Conservation (phyloP, 2,797 vertebrate genomes). For the Sebastes glaucus region DNA sequence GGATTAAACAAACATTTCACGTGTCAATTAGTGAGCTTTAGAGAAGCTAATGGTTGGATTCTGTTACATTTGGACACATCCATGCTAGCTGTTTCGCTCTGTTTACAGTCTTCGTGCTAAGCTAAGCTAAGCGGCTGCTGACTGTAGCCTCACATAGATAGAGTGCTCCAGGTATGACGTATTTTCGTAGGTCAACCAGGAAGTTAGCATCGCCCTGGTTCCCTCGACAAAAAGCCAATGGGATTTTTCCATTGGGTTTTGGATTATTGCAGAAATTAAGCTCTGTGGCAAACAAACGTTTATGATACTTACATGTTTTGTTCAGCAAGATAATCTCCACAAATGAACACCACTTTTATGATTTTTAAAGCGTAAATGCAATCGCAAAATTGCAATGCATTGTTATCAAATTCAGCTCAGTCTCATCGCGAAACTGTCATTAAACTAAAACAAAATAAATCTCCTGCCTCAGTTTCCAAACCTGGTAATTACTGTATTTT, state of each 20-base stretch:
- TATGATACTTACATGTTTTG: too few relatives aligned
- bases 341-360: too few relatives aligned
- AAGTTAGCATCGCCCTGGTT: too few relatives aligned
- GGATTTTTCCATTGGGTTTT: too few relatives aligned
- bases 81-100: background rate
- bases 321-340: background rate
- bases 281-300: too few relatives aligned
- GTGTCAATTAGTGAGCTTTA: background rate
- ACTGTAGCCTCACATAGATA: background rate
- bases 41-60: background rate
- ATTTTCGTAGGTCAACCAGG: too few relatives aligned
- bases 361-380: too few relatives aligned
- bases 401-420: slow-evolving; percentile 15
- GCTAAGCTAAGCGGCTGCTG: background rate
- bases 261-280: too few relatives aligned
- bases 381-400: too few relatives aligned
- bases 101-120: background rate
- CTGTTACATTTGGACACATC: background rate
- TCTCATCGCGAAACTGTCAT: slow-evolving; percentile 8
- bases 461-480: slow-evolving; percentile 13
- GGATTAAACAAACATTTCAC: too few relatives aligned
- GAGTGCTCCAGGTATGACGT: accelerated
- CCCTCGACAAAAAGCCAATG: too few relatives aligned
- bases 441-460: slow-evolving; percentile 26
- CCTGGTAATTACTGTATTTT: slow-evolving; percentile 27